A percentile compares a stretch with the other conserved stretches of the same genome.
Evolutionary conservation across 1,140 invertebrate species (phyloP).

Genomic region (Spodoptera frugiperda): DNA sequence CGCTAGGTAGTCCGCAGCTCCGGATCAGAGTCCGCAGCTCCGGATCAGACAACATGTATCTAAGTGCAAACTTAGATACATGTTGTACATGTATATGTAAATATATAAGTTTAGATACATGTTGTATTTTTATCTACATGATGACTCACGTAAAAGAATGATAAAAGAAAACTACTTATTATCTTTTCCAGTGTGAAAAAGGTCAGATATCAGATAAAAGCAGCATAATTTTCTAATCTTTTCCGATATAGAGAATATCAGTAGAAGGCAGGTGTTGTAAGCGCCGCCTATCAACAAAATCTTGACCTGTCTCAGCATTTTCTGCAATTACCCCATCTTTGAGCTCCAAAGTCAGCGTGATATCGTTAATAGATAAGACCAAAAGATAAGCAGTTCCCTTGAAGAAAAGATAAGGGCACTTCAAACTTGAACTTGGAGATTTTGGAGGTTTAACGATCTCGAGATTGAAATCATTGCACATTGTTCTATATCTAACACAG

Average conservation of each 20-base stretch:
- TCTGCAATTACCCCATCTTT: conserved; percentile 20
- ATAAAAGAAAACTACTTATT: no score
- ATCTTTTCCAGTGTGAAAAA: no score
- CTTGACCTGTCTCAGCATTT: conserved; percentile 23
- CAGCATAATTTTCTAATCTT: no score
- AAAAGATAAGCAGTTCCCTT: conserved; percentile 11
- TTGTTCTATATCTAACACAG: not conserved
- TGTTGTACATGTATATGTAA: no score
- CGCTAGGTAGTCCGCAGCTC: no score
- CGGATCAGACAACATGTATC: no score
- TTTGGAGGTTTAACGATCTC: conserved; percentile 16
- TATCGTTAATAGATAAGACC: conserved; percentile 25
- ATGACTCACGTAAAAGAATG: no score
- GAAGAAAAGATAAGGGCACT: conserved; percentile 28
- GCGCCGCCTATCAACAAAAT: not conserved
- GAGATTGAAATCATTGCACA: conserved; percentile 22
- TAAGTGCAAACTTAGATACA: no score
- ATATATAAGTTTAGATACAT: no score
- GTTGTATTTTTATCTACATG: no score
- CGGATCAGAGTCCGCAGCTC: no score
- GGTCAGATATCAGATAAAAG: no score
- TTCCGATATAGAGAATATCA: not conserved
- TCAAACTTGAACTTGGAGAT: not conserved
- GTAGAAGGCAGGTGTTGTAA: not conserved
- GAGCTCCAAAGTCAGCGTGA: conserved; percentile 23